Conservation (phyloP, 1,140 invertebrate genomes). For the Drosophila mayri region DNA sequence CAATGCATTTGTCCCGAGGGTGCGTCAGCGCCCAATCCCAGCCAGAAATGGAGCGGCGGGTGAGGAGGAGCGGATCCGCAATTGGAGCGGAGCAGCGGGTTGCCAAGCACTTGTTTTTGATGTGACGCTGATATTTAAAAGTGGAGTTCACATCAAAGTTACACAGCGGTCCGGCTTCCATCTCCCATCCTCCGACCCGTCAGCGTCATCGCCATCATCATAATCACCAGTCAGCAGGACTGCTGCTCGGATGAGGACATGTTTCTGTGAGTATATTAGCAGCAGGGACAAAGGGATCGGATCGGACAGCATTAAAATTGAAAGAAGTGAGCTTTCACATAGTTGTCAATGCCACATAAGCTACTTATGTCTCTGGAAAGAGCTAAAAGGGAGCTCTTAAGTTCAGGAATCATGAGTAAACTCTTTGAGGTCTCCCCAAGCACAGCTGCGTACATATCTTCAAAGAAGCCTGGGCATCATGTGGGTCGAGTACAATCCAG, state of each 20-base stretch:
- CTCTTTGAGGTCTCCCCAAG: background rate
- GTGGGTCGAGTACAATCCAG: constrained; percentile 23
- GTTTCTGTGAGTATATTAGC: constrained; percentile 16
- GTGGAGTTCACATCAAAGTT: constrained; percentile 69
- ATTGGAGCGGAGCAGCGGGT: constrained; percentile 35
- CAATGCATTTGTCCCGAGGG: constrained; percentile 74
- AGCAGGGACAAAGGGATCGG: constrained; percentile 8
- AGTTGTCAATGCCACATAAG: constrained; percentile 43
- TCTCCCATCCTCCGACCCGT: constrained; percentile 29
- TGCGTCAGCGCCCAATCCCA: constrained; percentile 28
- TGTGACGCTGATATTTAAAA: constrained; percentile 81
- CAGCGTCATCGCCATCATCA: constrained; percentile 14
- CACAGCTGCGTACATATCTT: background rate
- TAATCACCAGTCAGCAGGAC: constrained; percentile 25
- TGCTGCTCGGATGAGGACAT: constrained; percentile 5
- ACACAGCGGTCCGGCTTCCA: constrained; percentile 42
- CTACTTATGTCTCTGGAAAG: constrained; percentile 15
- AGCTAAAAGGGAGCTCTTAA: constrained; percentile 1
- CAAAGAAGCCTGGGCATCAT: constrained; percentile 37
- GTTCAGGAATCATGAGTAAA: constrained; percentile 9
- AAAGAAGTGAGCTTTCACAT: background rate
- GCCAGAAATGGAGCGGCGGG: constrained; percentile 3
- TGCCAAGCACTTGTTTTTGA: constrained; percentile 73
- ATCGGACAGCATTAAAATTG: constrained; percentile 6
- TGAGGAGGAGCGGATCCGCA: background rate